Evolutionary conservation across 1,140 invertebrate species (phyloP).

Genomic region (Drosophila sucinea): DNA sequence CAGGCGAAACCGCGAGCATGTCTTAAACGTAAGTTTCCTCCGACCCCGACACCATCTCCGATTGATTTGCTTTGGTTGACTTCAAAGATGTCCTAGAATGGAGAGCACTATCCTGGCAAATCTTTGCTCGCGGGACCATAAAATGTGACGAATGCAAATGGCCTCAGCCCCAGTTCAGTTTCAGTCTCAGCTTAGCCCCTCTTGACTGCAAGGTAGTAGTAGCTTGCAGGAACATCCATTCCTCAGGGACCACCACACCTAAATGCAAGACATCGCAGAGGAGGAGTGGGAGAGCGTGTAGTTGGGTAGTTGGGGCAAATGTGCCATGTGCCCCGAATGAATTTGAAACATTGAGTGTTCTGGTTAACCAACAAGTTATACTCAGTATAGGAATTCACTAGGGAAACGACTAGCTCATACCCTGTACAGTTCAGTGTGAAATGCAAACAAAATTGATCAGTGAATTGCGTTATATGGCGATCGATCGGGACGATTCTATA

Average conservation of each 20-base stretch:
- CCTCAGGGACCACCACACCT: slow-evolving; percentile 60
- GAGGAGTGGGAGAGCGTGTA: slow-evolving; percentile 3
- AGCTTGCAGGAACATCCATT: slow-evolving; percentile 55
- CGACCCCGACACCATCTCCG: slow-evolving; percentile 57
- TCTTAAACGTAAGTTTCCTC: slow-evolving; percentile 78
- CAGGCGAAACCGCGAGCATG: slow-evolving; percentile 81
- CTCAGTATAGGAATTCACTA: slow-evolving; percentile 14
- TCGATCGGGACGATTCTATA: too few relatives aligned
- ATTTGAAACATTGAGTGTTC: slow-evolving; percentile 62
- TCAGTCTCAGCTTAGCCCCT: slow-evolving; percentile 15
- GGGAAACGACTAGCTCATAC: neutral
- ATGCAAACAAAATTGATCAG: too few relatives aligned
- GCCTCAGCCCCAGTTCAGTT: slow-evolving; percentile 34
- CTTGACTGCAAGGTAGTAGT: slow-evolving; percentile 36
- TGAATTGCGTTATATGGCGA: too few relatives aligned
- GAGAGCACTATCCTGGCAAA: slow-evolving; percentile 57
- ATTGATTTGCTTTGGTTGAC: slow-evolving; percentile 73
- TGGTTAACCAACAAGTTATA: slow-evolving; percentile 58
- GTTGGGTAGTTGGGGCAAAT: slow-evolving; percentile 4
- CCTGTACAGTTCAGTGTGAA: neutral
- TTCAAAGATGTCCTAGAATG: slow-evolving; percentile 22
- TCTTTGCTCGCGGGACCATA: slow-evolving; percentile 54
- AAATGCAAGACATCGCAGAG: slow-evolving; percentile 61
- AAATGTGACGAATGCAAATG: slow-evolving; percentile 78
- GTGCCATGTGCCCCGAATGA: slow-evolving; percentile 36